Evolutionary conservation across 92 coral and sea anemone species (phyloP).

Genomic region (Siderastrea radians): DNA sequence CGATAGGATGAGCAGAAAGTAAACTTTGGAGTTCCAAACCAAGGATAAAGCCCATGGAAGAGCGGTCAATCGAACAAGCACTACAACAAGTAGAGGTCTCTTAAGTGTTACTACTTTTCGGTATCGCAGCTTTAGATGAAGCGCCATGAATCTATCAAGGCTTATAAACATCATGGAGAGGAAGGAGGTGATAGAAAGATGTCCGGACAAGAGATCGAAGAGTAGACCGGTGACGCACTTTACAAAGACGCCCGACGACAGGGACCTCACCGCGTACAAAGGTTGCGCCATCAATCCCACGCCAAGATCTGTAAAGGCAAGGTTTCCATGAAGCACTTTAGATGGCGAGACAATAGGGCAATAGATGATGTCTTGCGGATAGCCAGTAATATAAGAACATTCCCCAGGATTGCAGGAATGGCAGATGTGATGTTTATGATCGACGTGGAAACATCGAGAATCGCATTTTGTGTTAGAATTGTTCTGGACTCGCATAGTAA

Average conservation of each 20-base stretch:
- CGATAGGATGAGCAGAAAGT: neutral
- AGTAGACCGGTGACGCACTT: neutral
- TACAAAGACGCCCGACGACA: neutral
- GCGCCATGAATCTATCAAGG: constrained; percentile 10
- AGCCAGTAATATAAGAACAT: neutral
- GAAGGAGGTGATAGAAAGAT: neutral
- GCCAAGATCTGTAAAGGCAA: neutral
- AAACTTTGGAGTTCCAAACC: neutral
- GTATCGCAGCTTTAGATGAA: constrained; percentile 10
- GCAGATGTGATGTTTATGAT: neutral
- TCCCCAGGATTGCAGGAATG: constrained; percentile 15
- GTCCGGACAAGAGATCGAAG: neutral
- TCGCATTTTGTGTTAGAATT: neutral
- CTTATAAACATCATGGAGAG: constrained; percentile 2
- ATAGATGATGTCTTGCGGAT: constrained; percentile 3
- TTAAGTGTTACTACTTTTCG: neutral
- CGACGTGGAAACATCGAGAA: neutral
- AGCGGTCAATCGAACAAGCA: neutral
- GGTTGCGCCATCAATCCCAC: constrained; percentile 18
- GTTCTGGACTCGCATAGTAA: neutral
- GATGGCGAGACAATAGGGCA: neutral
- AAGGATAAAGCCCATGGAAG: neutral
- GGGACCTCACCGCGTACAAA: neutral
- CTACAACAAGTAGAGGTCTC: neutral
- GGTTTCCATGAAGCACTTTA: constrained; percentile 7